phyloP scores from a whole-genome alignment of 2,888 invertebrate species.

The Melanargia galathea region DNA sequence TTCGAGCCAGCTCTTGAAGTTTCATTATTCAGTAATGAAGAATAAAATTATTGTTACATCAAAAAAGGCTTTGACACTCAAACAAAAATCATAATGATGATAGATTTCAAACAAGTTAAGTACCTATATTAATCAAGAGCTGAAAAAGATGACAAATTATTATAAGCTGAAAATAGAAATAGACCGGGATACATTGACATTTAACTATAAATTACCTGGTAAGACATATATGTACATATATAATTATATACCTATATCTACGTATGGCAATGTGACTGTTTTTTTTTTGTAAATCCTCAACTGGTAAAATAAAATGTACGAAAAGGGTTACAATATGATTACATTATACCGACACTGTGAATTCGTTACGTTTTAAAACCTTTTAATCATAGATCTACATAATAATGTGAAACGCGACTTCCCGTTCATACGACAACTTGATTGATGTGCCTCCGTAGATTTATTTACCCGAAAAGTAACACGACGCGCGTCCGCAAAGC shows the following conservation, averaged over 20 bases:
- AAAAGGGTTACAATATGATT: conserved; percentile 65
- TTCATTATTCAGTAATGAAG: too few species aligned
- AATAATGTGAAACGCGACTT: conserved; percentile 74
- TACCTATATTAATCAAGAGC: background rate
- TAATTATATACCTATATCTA: too few species aligned
- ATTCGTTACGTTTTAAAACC: conserved; percentile 72
- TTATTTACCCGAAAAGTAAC: conserved; percentile 74
- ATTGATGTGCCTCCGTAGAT: conserved; percentile 79
- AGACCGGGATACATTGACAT: too few species aligned
- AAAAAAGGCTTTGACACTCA: background rate
- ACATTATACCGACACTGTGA: conserved; percentile 64
- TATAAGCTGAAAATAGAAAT: conserved; percentile 6
- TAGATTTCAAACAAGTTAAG: background rate
- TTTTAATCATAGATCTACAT: conserved; percentile 79
- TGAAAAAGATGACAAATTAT: background rate
- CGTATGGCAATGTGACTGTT: background rate
- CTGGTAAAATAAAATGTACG: background rate
- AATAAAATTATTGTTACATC: too few species aligned
- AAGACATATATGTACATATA: background rate
- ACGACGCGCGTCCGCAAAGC: conserved; percentile 73
- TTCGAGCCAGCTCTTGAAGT: too few species aligned
- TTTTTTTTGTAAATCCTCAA: conserved; percentile 7
- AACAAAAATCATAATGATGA: background rate
- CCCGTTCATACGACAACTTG: conserved; percentile 78
- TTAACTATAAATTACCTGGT: background rate